phyloP scores from a whole-genome alignment of 2,797 vertebrate species.

The Hemibagrus guttatus region DNA sequence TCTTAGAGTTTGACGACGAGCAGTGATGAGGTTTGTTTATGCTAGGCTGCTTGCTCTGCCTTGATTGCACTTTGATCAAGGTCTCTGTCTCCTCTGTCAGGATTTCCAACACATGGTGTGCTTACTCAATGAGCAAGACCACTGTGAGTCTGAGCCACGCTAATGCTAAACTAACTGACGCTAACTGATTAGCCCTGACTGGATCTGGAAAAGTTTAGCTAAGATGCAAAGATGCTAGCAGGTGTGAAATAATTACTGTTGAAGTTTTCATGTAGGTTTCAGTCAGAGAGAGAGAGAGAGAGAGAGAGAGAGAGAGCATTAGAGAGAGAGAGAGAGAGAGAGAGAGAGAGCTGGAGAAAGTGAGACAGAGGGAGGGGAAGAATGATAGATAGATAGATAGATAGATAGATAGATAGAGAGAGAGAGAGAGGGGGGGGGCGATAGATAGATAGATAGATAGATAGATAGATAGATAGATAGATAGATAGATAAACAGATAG shows the following conservation, averaged over 20 bases:
- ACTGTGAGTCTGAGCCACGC: not conserved
- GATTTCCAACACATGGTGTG: constrained; percentile 13
- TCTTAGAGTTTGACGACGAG: constrained; percentile 22
- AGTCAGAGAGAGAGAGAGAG: constrained; percentile 28
- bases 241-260: too few species aligned
- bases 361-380: too few species aligned
- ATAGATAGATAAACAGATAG: too few species aligned
- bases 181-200: not conserved
- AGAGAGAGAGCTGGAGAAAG: too few species aligned
- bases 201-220: not conserved
- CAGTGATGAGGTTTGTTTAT: constrained; percentile 41
- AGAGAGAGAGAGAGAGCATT: not conserved
- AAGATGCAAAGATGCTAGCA: not conserved
- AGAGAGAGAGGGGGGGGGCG: constrained; percentile 27
- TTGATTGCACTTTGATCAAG: constrained; percentile 51
- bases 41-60: constrained; percentile 24
- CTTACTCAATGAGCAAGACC: constrained; percentile 26
- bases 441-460: too few species aligned
- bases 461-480: too few species aligned
- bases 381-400: too few species aligned
- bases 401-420: not conserved
- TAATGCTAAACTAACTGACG: constrained; percentile 7
- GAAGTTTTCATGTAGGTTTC: constrained; percentile 44
- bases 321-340: too few species aligned
- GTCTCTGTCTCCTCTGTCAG: constrained; percentile 43